A percentile compares a stretch with the other conserved stretches of the same genome.
Evolutionary conservation across 2,113 vertebrate species (phyloP).

Genomic region (Chaetodon auriga): DNA sequence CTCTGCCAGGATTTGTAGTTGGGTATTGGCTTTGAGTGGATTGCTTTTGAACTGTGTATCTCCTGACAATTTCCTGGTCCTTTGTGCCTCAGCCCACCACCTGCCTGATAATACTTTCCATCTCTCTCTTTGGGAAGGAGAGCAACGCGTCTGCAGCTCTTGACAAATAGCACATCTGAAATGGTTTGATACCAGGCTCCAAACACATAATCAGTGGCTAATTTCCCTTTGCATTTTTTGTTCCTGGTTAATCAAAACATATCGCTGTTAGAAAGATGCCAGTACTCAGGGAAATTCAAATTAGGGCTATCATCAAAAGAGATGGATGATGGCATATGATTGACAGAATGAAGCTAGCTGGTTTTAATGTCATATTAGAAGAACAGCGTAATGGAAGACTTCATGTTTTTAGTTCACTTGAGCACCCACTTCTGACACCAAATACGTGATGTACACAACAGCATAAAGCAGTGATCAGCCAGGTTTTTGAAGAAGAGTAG

Average conservation of each 20-base stretch:
- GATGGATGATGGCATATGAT: not conserved
- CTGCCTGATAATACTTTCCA: constrained; percentile 39
- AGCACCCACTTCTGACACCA: not conserved
- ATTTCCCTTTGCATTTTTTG: not conserved
- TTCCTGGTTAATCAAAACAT: constrained; percentile 3
- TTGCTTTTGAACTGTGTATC: constrained; percentile 46
- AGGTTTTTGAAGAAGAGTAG: not conserved
- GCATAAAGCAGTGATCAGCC: not conserved
- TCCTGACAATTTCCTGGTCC: constrained; percentile 32
- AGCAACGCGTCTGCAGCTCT: constrained; percentile 35
- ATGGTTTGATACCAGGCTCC: too few species aligned
- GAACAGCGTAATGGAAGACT: not conserved
- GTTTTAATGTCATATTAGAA: not conserved
- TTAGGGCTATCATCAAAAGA: not conserved
- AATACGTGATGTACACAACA: not conserved
- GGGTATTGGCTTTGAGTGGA: constrained; percentile 32
- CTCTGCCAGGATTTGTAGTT: constrained; percentile 25
- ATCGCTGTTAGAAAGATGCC: not conserved
- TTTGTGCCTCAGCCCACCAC: constrained; percentile 39
- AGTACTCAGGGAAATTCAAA: not conserved
- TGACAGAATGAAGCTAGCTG: not conserved
- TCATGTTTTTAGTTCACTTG: not conserved
- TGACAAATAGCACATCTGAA: constrained; percentile 48
- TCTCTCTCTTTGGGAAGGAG: constrained; percentile 8
- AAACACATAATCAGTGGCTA: not conserved